Base-by-base conservation (phyloP, 2,113 vertebrate species). In the Scalopus aquaticus region DNA sequence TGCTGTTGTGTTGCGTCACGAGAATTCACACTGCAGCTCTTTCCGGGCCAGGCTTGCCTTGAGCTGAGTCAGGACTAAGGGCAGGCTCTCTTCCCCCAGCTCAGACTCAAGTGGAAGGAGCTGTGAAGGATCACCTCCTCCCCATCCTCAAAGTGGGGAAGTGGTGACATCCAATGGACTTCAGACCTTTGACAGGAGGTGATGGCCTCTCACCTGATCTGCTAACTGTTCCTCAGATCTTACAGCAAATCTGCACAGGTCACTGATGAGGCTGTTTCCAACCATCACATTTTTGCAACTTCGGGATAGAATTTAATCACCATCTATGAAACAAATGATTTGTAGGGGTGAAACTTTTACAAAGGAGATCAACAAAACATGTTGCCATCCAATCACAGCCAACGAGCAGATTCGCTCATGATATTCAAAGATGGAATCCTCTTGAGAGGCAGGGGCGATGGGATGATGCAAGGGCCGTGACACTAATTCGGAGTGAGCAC, bases 401-500 rank as follows among this genome's bases (percentile, higher is more conserved):
- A 73, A 65, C 6, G 3, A 32, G n/a, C 11, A 28, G 70, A 72
- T 28, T n/a, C 3, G 20, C 15, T 65, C 5, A 62, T 22, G 17
- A 12, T 73, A 51, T n/a, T 94, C 70, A 60, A 12, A 35, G 37
- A 56, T 37, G 37, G 12, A n/a, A 91, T 76, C 19, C 44, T 87
- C 37, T 80, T 62, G 37, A 85, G 77, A 90, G 56, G 85, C 58
- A 9, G 37, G 78, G 73, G 83, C 64, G 74, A 91, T 16, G 17
- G 54, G 0, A 74, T 73, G 78, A 85, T 46, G 42, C 81, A 39
- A 62, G 16, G 56, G 82, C 86, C 56, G 65, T 35, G 46, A 7
- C 56, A 77, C 84, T 93, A 82, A 56, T 56, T 20, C 6, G 95
- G 62, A 96, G 93, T 91, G 79, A 96, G 26, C 58, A 19, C 72